phyloP scores from a whole-genome alignment of 30 jellyfish, hydroid and myxozoan species.

The Sanderia malayensis region DNA sequence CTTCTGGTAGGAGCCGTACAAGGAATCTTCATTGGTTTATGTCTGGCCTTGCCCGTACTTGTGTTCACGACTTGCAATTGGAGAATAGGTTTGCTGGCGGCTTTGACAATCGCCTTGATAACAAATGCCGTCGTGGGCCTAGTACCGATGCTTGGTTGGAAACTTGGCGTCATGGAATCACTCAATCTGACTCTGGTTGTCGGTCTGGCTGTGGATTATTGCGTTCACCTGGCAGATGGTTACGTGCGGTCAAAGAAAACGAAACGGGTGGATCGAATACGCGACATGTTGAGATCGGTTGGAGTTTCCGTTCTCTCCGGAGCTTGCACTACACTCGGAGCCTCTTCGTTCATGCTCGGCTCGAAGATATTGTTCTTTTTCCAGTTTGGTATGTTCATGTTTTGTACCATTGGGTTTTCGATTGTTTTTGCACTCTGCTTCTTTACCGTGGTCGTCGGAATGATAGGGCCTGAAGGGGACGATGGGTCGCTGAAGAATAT shows the following conservation, averaged over 20 bases:
- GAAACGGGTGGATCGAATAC: conserved; percentile 78
- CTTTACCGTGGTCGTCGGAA: conserved; percentile 70
- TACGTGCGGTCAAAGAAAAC: conserved; percentile 75
- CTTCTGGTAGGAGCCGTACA: conserved; percentile 94
- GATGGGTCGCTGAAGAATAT: conserved; percentile 67
- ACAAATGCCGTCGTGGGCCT: conserved; percentile 93
- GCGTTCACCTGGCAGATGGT: conserved; percentile 96
- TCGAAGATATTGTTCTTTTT: conserved; percentile 81
- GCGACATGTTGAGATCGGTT: conserved; percentile 87
- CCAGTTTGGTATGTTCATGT: conserved; percentile 93
- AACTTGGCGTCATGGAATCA: conserved; percentile 96
- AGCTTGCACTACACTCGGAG: conserved; percentile 94
- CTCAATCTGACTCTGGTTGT: conserved; percentile 90
- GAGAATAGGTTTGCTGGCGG: conserved; percentile 91
- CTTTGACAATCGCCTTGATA: conserved; percentile 78
- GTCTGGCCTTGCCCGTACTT: conserved; percentile 91
- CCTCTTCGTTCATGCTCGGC: conserved; percentile 95
- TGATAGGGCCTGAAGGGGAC: conserved; percentile 94
- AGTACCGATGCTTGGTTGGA: conserved; percentile 95
- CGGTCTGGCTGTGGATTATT: conserved; percentile 94
- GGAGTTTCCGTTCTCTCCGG: conserved; percentile 97
- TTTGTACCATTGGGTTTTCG: conserved; percentile 93
- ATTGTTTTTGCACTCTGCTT: conserved; percentile 83
- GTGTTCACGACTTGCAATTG: conserved; percentile 91
- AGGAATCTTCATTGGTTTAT: conserved; percentile 78